These are phyloP conservation scores for Discoglossus pictus DNA, from an alignment of 2,797 vertebrate genomes.

Conservation along the genomic window DNA sequence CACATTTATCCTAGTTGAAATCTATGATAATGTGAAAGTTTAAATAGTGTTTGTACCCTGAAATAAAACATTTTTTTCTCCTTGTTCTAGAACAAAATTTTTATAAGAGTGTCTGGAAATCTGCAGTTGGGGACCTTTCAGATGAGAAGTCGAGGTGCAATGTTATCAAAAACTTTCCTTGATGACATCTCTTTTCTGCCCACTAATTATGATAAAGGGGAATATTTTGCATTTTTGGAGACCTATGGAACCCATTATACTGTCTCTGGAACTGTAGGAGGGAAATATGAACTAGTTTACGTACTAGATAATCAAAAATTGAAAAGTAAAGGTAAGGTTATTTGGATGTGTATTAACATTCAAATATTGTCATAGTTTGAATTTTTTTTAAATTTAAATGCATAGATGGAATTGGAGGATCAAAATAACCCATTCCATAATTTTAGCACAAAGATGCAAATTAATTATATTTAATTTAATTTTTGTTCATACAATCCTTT, in stretches of 20 bases:
- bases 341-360: not conserved
- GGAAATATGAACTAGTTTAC: conserved; percentile 85
- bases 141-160: conserved; percentile 70
- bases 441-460: too few species aligned
- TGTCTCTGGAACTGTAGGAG: conserved; percentile 78
- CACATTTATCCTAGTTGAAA: too few species aligned
- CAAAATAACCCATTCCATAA: too few species aligned
- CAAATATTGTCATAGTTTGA: too few species aligned
- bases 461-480: too few species aligned
- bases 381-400: too few species aligned
- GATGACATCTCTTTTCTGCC: conserved; percentile 75
- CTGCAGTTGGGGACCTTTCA: conserved; percentile 82
- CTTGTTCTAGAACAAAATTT: conserved; percentile 73
- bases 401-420: too few species aligned
- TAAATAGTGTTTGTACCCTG: too few species aligned
- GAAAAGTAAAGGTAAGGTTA: conserved; percentile 54
- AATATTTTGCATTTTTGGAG: conserved; percentile 89
- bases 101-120: conserved; percentile 76
- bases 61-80: too few species aligned
- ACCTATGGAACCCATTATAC: conserved; percentile 91
- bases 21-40: too few species aligned
- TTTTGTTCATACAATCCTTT: too few species aligned
- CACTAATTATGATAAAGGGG: conserved; percentile 78
- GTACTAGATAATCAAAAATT: conserved; percentile 74
- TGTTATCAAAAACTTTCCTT: conserved; percentile 73